phyloP scores from a whole-genome alignment of 2,888 invertebrate genomes.

The Shargacucullia verbasci region DNA sequence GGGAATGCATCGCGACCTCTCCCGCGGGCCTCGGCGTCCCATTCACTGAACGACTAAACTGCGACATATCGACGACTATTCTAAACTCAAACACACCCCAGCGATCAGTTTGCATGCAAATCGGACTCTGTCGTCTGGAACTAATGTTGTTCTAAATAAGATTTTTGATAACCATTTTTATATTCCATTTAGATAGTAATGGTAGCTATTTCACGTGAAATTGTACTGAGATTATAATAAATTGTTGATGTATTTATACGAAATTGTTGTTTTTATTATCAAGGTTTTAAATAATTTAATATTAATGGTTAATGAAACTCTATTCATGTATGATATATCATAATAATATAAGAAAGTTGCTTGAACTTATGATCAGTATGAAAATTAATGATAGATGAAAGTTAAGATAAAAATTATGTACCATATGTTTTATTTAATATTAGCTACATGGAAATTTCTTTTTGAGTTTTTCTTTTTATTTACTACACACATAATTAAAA shows the following conservation, averaged over 20 bases:
- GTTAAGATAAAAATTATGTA: too few species aligned
- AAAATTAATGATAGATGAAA: neutral
- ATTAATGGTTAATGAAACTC: too few species aligned
- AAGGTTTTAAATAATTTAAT: too few species aligned
- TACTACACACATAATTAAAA: too few species aligned
- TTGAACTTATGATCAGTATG: neutral
- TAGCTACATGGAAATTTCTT: too few species aligned
- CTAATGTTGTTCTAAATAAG: constrained; percentile 28
- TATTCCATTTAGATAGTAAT: constrained; percentile 29
- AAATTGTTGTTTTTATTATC: neutral
- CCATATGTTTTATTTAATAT: too few species aligned
- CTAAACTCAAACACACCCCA: constrained; percentile 27
- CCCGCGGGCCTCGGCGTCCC: constrained; percentile 38
- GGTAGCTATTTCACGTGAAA: constrained; percentile 12
- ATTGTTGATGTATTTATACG: neutral
- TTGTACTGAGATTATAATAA: constrained; percentile 12
- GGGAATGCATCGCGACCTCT: constrained; percentile 55
- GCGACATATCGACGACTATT: constrained; percentile 34
- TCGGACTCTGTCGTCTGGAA: constrained; percentile 27
- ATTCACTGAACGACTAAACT: constrained; percentile 46
- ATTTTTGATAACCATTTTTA: constrained; percentile 42
- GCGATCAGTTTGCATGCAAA: constrained; percentile 48
- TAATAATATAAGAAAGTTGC: neutral
- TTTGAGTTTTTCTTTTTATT: too few species aligned
- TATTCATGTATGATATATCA: too few species aligned